Conservation (phyloP, 2,888 invertebrate species). For the Lathronympha strigana region DNA sequence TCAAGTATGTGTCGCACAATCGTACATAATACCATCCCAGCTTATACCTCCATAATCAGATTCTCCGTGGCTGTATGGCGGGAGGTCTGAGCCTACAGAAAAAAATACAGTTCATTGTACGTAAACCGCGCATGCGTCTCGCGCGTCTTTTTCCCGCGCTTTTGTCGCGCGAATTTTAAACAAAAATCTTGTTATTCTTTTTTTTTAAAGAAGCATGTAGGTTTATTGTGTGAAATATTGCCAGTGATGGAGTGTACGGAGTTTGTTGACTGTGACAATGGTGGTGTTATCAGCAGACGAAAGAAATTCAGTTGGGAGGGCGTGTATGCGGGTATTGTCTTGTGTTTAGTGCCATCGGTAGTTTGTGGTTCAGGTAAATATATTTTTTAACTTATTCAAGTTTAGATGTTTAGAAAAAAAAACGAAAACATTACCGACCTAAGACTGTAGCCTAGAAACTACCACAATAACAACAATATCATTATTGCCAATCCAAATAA, state of each 20-base stretch:
- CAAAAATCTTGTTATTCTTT: not conserved
- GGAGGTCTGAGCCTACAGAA: constrained; percentile 62
- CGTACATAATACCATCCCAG: constrained; percentile 20
- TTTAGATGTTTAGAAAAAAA: not conserved
- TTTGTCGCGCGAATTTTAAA: constrained; percentile 54
- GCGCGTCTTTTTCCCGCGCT: constrained; percentile 64
- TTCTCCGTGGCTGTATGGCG: constrained; percentile 62
- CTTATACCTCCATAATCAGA: constrained; percentile 45
- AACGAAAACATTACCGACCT: no score
- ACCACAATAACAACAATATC: no score
- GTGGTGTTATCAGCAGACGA: constrained; percentile 57
- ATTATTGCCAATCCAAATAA: no score
- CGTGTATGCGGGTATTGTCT: constrained; percentile 70
- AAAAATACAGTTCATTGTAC: constrained; percentile 66
- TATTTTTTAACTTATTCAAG: not conserved
- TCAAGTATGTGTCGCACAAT: constrained; percentile 26
- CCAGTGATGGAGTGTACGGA: constrained; percentile 52
- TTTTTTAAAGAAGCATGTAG: constrained; percentile 29
- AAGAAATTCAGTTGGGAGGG: constrained; percentile 57
- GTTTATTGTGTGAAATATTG: constrained; percentile 28
- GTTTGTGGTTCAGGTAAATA: constrained; percentile 64
- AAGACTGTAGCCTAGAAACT: no score
- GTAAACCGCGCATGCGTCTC: constrained; percentile 68
- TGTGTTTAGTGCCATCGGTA: constrained; percentile 67
- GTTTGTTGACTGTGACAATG: constrained; percentile 44